Base-by-base conservation (phyloP, 2,888 invertebrate species). In the Synergus itoensis region DNA sequence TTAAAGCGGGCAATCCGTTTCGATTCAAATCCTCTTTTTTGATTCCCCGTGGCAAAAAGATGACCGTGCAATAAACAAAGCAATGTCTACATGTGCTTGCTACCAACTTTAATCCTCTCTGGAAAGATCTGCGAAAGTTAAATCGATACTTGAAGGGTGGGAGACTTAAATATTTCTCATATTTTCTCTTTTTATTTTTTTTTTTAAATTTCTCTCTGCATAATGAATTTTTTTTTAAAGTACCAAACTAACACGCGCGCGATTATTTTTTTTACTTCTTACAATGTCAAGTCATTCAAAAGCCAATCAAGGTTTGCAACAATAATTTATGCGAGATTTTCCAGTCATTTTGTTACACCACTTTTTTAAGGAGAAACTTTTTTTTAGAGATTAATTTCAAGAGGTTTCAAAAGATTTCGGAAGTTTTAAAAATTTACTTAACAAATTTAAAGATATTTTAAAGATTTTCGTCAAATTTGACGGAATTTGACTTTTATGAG, bases 1-100 rank as follows among this genome's bases (percentile, higher is more conserved):
- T 69, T 69, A 48, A 69, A 69, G 48, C 48, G n/a, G 40, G 40
- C 73, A 36, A 73, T 73, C 36, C 48, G 73, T 73, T 73, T 73
- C 53, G 73, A 53, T 73, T 28, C 53, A 41, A 41, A 67, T 67
- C 11, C 16, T 67, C 67, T 53, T 73, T 73, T 69, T 73, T 36
- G 16, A n/a, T 73, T 16, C 16, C 16, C n/a, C 2, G 21, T 14
- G 4, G 28, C 48, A 73, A 48, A 73, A 48, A 53, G 48, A 36
- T 73, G 69, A 73, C 36, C 16, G 11, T 36, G 69, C 69, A 73
- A 48, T 28, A 53, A 73, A 73, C 69, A 73, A 73, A 73, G 28
- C 45, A 73, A 48, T 67, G 65, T 48, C 36, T 41, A 65, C 16
- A 48, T 48, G 69, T 28, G 53, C 5, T n/a, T 53, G 73, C 73